Evolutionary conservation across 2,797 vertebrate species (phyloP), one percentile per base, ranked within the genome.

Genomic region (Florisuga fusca): DNA sequence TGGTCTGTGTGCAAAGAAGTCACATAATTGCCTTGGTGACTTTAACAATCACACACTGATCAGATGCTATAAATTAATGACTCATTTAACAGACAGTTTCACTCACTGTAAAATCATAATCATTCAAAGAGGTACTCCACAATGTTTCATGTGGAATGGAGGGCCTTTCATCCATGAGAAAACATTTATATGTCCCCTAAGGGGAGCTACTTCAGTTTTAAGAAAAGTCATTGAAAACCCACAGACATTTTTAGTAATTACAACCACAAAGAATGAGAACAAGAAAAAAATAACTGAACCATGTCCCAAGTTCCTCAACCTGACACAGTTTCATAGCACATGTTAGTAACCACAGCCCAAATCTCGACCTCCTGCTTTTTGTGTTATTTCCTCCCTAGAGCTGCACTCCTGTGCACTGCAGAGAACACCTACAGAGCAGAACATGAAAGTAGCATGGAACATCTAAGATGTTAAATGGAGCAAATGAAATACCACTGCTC

Each of bases 151-250:
- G 77, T 75, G 83, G 74, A 91, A 94, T 64, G 82, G 69, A 92
- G 62, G 64, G 64, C 22, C 14, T 91, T 86, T 92, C 79, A 95
- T 81, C 54, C 68, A 79, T 62, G 7, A 73, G 61, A 91, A 87
- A 93, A 87, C 41, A 81, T 69, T 80, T 78, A 27, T 38, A 89
- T 46, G 50, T 34, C 21, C 55, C 87, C 58, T 73, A 22, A 79
- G 83, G 83, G 66, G 86, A 87, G 66, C 76, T 79, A 61, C 55
- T 89, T 87, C 53, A 89, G 75, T 76, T 90, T 84, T 89, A 91
- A 94, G 51, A 82, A 55, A 95, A 96, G 61, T 57, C 86, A 89
- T 43, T 89, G 91, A 94, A 94, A 95, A 94, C 82, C 89, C 93
- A 84, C 83, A 89, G 59, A 88, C 74, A 73, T 86, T 94, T 89